Evolutionary conservation across 92 coral and sea anemone genomes (phyloP), one percentile per base, ranked within the genome.

Genomic region (Phymanthus crucifer): DNA sequence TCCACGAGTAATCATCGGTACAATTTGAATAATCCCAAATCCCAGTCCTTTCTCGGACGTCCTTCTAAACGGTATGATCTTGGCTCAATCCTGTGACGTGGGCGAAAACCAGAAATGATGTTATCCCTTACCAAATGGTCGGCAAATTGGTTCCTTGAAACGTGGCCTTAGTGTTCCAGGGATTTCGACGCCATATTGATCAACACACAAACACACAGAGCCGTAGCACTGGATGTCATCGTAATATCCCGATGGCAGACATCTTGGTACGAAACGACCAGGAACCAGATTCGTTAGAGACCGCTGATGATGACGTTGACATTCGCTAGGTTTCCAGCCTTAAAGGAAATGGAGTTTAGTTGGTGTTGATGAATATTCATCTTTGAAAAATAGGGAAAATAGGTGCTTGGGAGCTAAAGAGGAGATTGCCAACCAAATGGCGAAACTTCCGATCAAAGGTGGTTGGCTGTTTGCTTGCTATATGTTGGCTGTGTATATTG

Each of bases 201-300:
- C 95, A 21, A 90, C 98, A 89, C 99, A 95, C 70, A 93, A 77
- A 37, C 99, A 92, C 18, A 92, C 91, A 14, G 97, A 90, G 5
- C 92, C 97, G 34, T 75, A 79, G 84, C 97, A 92, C 74, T 92
- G 97, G 2, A 89, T 87, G 35, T 74, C 83, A 68, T 92, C 94
- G 40, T 90, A 92, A 33, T 73, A 76, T 50, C 97, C 97, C 24
- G 86, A 90, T 26, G 93, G 91, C 72, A 68, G 86, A 79, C 97
- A 92, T 70, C 94, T 89, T 40, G 97, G 94, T 38, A 92, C 89
- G 80, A 92, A 92, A 12, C 97, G 93, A 7, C 97, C 98, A 68
- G 94, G 94, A 37, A 91, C 76, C 58, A 93, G 87, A 43, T 92
- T 87, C 47, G 86, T 87, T 26, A 93, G 73, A 7, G 98, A 92